Percentiles rank a stretch among this genome's conserved stretches.
Evolutionary conservation across 2,888 invertebrate genomes (phyloP).

Genomic region (Luperina testacea): DNA sequence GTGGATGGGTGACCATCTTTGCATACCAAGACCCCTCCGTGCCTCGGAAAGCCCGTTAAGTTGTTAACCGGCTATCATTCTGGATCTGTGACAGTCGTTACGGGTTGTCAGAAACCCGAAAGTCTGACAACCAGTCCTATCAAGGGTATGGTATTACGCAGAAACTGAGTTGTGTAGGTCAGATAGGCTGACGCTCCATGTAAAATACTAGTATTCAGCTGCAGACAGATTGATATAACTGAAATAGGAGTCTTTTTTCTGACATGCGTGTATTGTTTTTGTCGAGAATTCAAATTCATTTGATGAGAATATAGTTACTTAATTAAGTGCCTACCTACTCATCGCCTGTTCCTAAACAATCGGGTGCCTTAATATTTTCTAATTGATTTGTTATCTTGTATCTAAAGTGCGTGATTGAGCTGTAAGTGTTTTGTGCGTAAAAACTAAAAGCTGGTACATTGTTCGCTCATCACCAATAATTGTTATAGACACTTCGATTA

Average conservation of each 20-base stretch:
- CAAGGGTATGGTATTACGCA: background rate
- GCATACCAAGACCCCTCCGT: no score
- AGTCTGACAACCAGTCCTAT: background rate
- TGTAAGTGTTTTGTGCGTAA: constrained; percentile 58
- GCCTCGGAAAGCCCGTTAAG: background rate
- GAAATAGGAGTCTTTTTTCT: background rate
- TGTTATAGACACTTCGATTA: constrained; percentile 74
- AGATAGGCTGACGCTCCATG: background rate
- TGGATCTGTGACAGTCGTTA: background rate
- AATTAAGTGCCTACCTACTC: background rate
- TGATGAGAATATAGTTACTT: constrained; percentile 33
- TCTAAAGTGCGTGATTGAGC: constrained; percentile 55
- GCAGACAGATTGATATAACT: background rate
- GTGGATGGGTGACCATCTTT: no score
- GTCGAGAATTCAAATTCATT: constrained; percentile 23
- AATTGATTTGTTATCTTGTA: constrained; percentile 46
- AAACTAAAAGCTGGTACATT: constrained; percentile 64
- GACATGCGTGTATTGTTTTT: background rate
- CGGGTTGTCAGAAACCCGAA: background rate
- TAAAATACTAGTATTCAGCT: background rate
- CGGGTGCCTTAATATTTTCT: constrained; percentile 25
- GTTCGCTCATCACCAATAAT: constrained; percentile 68
- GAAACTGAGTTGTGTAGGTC: background rate
- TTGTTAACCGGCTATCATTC: background rate
- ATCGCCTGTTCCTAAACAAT: constrained; percentile 30